Conservation (phyloP, 2,113 vertebrate genomes). For the Cyprinodon brontotheroides region DNA sequence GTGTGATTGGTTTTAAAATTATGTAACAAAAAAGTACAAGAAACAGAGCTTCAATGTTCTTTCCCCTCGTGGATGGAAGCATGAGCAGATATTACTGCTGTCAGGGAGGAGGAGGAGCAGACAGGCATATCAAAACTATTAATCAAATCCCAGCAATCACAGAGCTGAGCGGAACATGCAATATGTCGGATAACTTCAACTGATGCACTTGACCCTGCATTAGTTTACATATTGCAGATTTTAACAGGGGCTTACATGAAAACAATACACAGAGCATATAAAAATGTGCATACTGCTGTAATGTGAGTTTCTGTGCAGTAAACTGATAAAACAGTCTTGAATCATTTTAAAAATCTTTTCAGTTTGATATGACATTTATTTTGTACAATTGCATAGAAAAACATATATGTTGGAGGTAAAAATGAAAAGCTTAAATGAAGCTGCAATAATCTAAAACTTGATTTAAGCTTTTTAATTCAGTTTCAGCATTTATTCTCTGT, state of each 20-base stretch:
- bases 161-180: not conserved
- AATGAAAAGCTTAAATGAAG: not conserved
- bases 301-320: not conserved
- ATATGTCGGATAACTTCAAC: not conserved
- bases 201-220: not conserved
- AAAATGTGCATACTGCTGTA: not conserved
- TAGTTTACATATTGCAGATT: not conserved
- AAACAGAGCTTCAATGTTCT: not conserved
- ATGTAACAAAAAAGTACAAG: not conserved
- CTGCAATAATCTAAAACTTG: not conserved
- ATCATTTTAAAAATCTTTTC: not conserved
- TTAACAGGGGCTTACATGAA: not conserved
- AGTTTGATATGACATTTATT: too few relatives aligned
- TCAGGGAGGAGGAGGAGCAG: not conserved
- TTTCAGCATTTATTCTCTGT: too few relatives aligned
- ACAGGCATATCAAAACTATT: not conserved
- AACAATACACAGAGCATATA: not conserved
- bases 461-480: too few relatives aligned
- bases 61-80: not conserved
- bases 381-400: not conserved
- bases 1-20: not conserved
- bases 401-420: not conserved
- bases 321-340: not conserved
- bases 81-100: conserved; percentile 1
- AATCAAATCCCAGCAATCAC: not conserved